Evolutionary conservation across 2,797 vertebrate species (phyloP).

Genomic region (Dicrostonyx torquatus): DNA sequence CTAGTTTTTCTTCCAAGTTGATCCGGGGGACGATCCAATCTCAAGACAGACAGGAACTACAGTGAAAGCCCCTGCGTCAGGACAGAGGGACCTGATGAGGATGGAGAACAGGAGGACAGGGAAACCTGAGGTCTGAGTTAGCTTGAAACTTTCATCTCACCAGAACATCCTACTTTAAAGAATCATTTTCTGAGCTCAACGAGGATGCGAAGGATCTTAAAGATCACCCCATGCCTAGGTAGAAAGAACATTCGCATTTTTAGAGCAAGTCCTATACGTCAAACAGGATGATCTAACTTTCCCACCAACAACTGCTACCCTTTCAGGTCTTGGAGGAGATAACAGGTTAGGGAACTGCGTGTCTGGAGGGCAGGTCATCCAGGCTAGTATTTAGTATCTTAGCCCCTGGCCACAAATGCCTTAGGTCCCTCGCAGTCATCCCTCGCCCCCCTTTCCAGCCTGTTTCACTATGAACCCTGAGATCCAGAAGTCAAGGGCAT

Average conservation of each 20-base stretch:
- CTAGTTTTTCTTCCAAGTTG: background rate
- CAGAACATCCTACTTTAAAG: background rate
- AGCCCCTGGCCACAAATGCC: background rate
- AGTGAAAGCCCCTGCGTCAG: background rate
- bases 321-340: background rate
- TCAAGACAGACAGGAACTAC: background rate
- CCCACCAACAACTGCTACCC: background rate
- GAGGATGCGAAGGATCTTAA: background rate
- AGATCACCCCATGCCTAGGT: background rate
- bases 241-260: background rate
- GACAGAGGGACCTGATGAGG: background rate
- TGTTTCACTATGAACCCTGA: background rate
- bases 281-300: background rate
- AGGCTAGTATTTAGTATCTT: background rate
- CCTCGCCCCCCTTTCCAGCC: background rate
- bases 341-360: background rate
- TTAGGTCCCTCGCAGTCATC: background rate
- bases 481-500: background rate
- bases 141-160: background rate
- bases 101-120: background rate
- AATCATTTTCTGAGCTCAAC: background rate
- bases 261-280: background rate
- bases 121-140: background rate
- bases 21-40: background rate
- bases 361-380: background rate